Conservation (phyloP, 2,797 vertebrate genomes). For the Dermochelys coriacea region DNA sequence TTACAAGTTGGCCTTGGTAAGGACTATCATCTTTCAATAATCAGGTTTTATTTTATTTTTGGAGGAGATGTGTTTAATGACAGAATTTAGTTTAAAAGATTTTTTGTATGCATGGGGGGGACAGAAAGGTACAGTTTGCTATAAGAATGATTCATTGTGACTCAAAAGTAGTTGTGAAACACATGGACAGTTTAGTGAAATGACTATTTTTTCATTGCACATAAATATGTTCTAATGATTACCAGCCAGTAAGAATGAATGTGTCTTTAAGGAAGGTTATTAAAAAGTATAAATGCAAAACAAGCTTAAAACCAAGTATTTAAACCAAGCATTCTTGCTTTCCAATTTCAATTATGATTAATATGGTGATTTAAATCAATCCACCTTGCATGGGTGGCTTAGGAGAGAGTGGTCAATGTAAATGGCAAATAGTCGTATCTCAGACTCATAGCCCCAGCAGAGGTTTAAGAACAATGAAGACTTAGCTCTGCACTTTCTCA, state of each 20-base stretch:
- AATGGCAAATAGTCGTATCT: background rate
- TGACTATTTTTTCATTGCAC: background rate
- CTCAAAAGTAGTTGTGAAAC: background rate
- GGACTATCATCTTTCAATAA: background rate
- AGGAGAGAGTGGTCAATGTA: background rate
- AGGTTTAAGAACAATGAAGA: background rate
- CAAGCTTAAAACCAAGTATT: background rate
- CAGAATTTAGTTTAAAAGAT: background rate
- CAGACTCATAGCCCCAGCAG: background rate
- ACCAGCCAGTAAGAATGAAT: background rate
- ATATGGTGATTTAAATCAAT: background rate
- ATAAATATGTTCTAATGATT: background rate
- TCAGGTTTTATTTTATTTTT: background rate
- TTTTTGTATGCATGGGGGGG: background rate
- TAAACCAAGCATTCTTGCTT: background rate
- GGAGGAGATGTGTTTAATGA: background rate
- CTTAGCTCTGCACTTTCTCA: background rate
- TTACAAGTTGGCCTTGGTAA: background rate
- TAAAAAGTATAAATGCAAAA: background rate
- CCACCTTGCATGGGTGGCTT: background rate
- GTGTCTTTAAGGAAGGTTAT: background rate
- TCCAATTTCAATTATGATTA: background rate
- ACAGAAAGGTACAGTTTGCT: constrained; percentile 8
- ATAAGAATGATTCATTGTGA: background rate
- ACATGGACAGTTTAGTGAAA: background rate